Evolutionary conservation across 2,888 invertebrate genomes (phyloP), one percentile per base, ranked within the genome.

Genomic region (Euphydryas editha): DNA sequence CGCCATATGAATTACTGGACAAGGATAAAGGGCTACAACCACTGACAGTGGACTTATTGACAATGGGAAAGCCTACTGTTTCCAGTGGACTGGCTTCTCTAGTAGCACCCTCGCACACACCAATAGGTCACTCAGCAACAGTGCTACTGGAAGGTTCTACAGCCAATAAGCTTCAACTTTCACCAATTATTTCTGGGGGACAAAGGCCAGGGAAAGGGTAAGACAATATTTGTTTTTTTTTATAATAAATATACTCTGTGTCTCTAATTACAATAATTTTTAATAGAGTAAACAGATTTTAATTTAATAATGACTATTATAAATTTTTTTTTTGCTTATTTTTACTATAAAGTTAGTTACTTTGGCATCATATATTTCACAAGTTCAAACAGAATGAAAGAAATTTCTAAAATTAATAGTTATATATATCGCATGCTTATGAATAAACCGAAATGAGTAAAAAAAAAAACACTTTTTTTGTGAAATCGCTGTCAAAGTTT

Each of bases 1-100:
- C 98, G 0, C 98, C 98, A 0, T 98, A 98, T 81, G 98, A 98
- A 84, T 93, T 98, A 58, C 92, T 98, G 76, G 97, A 97, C 82
- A 94, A 95, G 76, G 96, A 96, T 69, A 95, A 95, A 76, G 94
- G 95, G 7, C 93, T 96, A 49, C 95, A 96, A 77, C 95, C 96
- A 11, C 93, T 98, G 68, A 96, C 95, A 55, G 93, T 95, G 17
- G 98, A 98, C 78, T 90, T 95, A n/a, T 93, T 97, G 44, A 94
- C 94, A 36, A 81, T 92, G 49, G 93, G 93, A 54, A 90, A 87
- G 71, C 87, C 88, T 0, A 73, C 88, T 0, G 75, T 78, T 0
- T 81, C 86, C 1, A 87, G 79, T 66, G 88, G 89, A 11, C 80
- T 89, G 0, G 82, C 88, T 2, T 88, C 91, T 0, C 76, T 90